Base-by-base conservation (phyloP, 2,113 vertebrate species). In the Zapus hudsonius region DNA sequence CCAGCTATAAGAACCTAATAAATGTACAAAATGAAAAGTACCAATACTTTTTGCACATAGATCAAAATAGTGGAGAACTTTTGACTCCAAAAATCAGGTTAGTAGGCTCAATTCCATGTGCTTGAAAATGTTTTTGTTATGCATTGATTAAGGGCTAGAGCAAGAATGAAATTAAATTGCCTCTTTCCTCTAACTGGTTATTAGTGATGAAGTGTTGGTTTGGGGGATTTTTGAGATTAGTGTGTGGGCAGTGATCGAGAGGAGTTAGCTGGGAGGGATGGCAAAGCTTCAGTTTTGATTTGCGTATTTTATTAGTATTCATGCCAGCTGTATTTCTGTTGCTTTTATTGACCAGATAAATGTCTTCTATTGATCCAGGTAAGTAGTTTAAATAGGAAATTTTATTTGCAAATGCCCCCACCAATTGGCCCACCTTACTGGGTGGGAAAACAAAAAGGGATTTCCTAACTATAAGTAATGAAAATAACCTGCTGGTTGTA, bases 61-160 rank as follows among this genome's bases (percentile, higher is more conserved):
- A 81, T 76, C 9, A 97, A 96, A 97, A 94, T 95, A 82, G 73
- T 97, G 79, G 95, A 97, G 95, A 96, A 75, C 7, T 95, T 87
- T 31, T 20, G 89, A 83, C 59, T 88, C 91, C 84, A 96, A 94
- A 96, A 97, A 92, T 84, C 91, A 95, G 97, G 47, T 88, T 95
- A 96, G 96, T 96, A 97, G 97, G 97, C 82, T 97, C 73, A 96
- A 96, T 98, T 98, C 97, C 97, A 97, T 96, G 97, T 97, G 97
- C 97, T 98, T 98, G 97, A 98, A 98, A 97, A 97, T 97, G 97
- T 97, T 98, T 63, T 95, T 74, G 16, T 95, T 80, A 70, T 84
- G 81, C 83, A 87, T 81, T 64, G 81, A 84, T 64, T 93, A 97
- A 97, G 95, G 95, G 96, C 91, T 98, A 96, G 93, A 96, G 91